Conservation (phyloP, 2,888 invertebrate species). For the Apantesis nais region DNA sequence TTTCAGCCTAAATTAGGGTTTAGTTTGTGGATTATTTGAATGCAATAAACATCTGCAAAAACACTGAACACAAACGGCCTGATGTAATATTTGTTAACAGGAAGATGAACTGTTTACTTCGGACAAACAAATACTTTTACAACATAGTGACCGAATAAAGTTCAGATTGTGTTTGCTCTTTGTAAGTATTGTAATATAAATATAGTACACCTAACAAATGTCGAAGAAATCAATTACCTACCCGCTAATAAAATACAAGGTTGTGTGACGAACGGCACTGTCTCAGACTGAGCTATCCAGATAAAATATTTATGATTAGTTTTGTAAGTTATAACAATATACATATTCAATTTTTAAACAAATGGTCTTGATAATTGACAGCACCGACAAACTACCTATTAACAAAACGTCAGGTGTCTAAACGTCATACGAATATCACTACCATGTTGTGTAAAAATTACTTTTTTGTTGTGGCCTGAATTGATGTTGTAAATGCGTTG, state of each 20-base stretch:
- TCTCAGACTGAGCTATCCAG: too few species aligned
- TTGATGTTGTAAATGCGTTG: not conserved
- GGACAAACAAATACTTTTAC: conserved; percentile 21
- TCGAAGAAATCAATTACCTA: not conserved
- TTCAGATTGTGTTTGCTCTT: not conserved
- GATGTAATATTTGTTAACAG: conserved; percentile 14
- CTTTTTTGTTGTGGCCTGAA: not conserved
- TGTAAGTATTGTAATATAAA: not conserved
- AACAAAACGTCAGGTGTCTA: too few species aligned
- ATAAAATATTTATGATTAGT: too few species aligned
- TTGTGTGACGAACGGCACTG: not conserved
- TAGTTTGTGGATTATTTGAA: not conserved
- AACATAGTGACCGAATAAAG: conserved; percentile 7
- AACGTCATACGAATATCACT: not conserved
- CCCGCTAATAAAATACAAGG: not conserved
- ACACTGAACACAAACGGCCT: not conserved
- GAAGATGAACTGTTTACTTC: conserved; percentile 22
- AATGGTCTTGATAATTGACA: too few species aligned
- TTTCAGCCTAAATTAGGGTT: not conserved
- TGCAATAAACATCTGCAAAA: conserved; percentile 2
- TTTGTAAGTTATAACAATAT: too few species aligned
- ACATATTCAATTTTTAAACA: too few species aligned
- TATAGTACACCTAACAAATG: not conserved
- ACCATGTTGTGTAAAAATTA: too few species aligned
- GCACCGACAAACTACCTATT: not conserved